phyloP scores from a whole-genome alignment of 2,113 vertebrate species.

The Alosa alosa region DNA sequence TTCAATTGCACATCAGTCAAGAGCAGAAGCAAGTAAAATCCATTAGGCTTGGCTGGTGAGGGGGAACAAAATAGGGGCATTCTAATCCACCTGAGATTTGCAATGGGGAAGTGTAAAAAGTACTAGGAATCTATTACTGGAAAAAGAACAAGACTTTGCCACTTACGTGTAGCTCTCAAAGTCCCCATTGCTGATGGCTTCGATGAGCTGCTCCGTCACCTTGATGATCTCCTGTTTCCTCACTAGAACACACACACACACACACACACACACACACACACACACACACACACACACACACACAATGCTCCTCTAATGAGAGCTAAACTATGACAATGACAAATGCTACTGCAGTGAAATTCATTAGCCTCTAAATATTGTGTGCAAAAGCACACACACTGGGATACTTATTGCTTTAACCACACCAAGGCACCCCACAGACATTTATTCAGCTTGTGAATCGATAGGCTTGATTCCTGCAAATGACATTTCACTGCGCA shows the following conservation, averaged over 20 bases:
- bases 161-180: conserved; percentile 92
- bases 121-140: not conserved
- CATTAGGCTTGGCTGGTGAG: not conserved
- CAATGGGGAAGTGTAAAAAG: not conserved
- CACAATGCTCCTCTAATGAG: not conserved
- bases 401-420: not conserved
- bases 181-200: conserved; percentile 94
- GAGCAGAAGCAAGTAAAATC: not conserved
- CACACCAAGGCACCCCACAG: not conserved
- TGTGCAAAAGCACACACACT: not conserved
- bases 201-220: conserved; percentile 91
- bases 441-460: not conserved
- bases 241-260: conserved; percentile 66
- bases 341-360: not conserved
- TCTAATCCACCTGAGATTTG: not conserved
- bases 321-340: not conserved
- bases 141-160: not conserved
- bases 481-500: not conserved
- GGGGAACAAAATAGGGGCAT: not conserved
- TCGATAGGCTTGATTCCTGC: not conserved
- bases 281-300: not conserved
- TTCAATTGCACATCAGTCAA: not conserved
- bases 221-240: conserved; percentile 93
- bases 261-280: not conserved
- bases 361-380: not conserved